Percentiles rank a stretch among this genome's conserved stretches.
Evolutionary conservation across 2,113 vertebrate genomes (phyloP).

Genomic region (Sinocyclocheilus grahami): DNA sequence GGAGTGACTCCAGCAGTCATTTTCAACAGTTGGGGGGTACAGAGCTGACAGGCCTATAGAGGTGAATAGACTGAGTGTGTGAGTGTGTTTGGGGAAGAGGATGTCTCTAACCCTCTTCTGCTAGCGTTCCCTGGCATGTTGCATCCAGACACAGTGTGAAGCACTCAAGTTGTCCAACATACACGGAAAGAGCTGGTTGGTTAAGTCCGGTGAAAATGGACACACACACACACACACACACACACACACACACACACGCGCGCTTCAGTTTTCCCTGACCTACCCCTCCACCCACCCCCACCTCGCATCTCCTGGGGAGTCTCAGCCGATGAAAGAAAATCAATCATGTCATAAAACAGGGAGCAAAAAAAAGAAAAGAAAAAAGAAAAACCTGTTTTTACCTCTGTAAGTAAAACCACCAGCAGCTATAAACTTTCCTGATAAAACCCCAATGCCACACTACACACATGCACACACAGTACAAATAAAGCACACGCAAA

Average conservation of each 20-base stretch:
- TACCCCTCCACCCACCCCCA: conserved; percentile 13
- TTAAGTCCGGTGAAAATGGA: neutral
- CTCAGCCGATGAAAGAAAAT: conserved; percentile 63
- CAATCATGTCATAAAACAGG: conserved; percentile 65
- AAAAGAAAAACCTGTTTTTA: conserved; percentile 28
- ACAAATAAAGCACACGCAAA: neutral
- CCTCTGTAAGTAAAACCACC: conserved; percentile 35
- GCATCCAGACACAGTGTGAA: conserved; percentile 33
- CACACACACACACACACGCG: conserved; percentile 32
- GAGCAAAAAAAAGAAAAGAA: conserved; percentile 28
- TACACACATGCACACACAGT: neutral
- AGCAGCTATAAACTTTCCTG: conserved; percentile 38
- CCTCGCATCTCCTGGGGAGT: conserved; percentile 43
- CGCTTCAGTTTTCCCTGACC: conserved; percentile 20
- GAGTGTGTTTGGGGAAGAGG: neutral
- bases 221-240: neutral
- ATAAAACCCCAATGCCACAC: neutral
- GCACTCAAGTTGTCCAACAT: conserved; percentile 17
- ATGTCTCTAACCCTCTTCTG: conserved; percentile 10
- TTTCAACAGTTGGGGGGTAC: neutral
- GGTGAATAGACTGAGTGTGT: neutral
- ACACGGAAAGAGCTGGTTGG: conserved; percentile 14
- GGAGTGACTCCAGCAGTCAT: conserved; percentile 6
- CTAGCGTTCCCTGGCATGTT: conserved; percentile 1
- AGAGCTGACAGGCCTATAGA: conserved; percentile 18